Percentiles rank a stretch among this genome's conserved stretches.
phyloP scores from a whole-genome alignment of 2,113 vertebrate species.

The Panurus biarmicus region DNA sequence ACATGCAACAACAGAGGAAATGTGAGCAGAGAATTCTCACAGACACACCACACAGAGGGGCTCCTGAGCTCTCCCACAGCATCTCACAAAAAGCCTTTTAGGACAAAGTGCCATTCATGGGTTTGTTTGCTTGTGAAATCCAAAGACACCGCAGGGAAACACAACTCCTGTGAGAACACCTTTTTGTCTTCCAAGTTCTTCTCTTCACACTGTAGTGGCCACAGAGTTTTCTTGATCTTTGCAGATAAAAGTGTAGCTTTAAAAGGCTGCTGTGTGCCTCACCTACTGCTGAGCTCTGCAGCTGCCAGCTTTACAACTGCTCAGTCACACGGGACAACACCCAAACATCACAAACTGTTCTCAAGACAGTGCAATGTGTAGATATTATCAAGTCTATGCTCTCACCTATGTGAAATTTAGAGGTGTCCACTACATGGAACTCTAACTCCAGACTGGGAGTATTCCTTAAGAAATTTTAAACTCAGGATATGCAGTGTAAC shows the following conservation, averaged over 20 bases:
- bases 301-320: not conserved
- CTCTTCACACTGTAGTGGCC: not conserved
- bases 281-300: not conserved
- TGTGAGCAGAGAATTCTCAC: not conserved
- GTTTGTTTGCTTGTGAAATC: not conserved
- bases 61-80: not conserved
- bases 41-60: not conserved
- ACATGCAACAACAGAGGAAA: not conserved
- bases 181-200: not conserved
- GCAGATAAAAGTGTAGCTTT: not conserved
- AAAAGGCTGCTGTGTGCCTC: not conserved
- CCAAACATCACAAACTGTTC: not conserved
- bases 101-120: not conserved
- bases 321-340: not conserved
- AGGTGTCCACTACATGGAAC: not conserved
- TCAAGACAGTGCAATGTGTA: not conserved
- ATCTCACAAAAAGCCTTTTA: not conserved
- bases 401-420: not conserved
- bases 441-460: not conserved
- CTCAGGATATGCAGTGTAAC: not conserved
- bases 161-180: not conserved
- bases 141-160: not conserved
- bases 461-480: not conserved
- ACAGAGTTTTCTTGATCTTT: not conserved
- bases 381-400: not conserved